phyloP scores from a whole-genome alignment of 2,113 vertebrate genomes.

The Manacus vitellinus region DNA sequence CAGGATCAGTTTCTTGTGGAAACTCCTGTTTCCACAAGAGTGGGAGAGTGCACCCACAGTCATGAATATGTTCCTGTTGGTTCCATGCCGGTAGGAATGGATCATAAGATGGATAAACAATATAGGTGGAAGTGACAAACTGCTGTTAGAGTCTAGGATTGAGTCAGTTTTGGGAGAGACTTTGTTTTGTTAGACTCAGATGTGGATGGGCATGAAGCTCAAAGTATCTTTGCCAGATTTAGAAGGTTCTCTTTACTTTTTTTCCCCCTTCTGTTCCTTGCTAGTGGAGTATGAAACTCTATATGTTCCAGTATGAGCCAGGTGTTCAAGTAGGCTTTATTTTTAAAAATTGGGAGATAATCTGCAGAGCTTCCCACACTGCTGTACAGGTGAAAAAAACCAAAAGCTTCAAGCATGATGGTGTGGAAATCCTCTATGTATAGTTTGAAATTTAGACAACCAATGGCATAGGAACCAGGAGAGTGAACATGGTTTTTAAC shows the following conservation, averaged over 20 bases:
- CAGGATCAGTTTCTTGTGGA: too few relatives aligned
- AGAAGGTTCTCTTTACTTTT: background rate
- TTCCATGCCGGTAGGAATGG: background rate
- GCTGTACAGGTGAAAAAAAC: background rate
- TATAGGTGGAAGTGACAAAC: background rate
- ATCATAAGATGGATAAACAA: background rate
- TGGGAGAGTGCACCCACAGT: rapidly evolving
- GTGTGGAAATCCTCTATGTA: background rate
- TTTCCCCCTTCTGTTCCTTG: background rate
- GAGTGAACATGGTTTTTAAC: background rate
- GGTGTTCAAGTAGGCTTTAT: background rate
- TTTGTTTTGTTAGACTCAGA: background rate
- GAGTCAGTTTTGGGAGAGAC: background rate
- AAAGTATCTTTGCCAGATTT: background rate
- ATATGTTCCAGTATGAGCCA: background rate
- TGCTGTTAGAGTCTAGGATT: background rate
- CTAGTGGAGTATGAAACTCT: background rate
- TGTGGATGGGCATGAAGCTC: background rate
- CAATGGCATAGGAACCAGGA: background rate
- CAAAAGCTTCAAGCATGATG: background rate
- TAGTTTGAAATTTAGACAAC: background rate
- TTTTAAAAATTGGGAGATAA: background rate
- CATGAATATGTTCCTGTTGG: background rate
- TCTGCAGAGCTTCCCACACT: background rate
- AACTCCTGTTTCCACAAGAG: background rate